phyloP scores from a whole-genome alignment of 2,888 invertebrate genomes.

The Muscina levida region DNA sequence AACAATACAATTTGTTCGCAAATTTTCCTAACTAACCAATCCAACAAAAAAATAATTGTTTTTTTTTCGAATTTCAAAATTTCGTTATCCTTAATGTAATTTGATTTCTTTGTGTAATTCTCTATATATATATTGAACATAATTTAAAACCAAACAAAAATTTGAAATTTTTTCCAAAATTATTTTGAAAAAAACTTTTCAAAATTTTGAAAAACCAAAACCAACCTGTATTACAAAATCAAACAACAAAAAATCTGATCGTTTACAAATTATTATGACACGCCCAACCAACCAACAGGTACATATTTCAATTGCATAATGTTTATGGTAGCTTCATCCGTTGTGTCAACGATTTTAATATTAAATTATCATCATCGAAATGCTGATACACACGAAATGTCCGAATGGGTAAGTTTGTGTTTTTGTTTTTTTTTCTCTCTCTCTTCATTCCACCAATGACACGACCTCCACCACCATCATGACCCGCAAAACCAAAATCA shows the following conservation, averaged over 20 bases:
- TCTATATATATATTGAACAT: not conserved
- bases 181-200: slow-evolving; percentile 31
- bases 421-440: slow-evolving; percentile 55
- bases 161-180: slow-evolving; percentile 34
- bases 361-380: slow-evolving; percentile 99
- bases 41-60: slow-evolving; percentile 12
- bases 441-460: slow-evolving; percentile 33
- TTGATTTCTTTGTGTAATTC: slow-evolving; percentile 25
- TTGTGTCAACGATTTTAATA: slow-evolving; percentile 98
- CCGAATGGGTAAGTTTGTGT: slow-evolving; percentile 91
- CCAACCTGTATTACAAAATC: slow-evolving; percentile 32
- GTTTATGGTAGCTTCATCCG: slow-evolving; percentile 99
- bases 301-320: slow-evolving; percentile 99
- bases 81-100: slow-evolving; percentile 10
- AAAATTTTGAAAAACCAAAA: slow-evolving; percentile 54
- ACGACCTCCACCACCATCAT: slow-evolving; percentile 5
- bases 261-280: slow-evolving; percentile 70
- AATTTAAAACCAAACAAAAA: slow-evolving; percentile 1
- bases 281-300: slow-evolving; percentile 83
- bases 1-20: too few relatives aligned
- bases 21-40: not conserved
- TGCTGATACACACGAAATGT: slow-evolving; percentile 98
- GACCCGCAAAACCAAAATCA: not conserved
- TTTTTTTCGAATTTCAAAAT: slow-evolving; percentile 10
- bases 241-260: slow-evolving; percentile 53